Conservation (phyloP, 2,888 invertebrate genomes). For the Elegia similella region DNA sequence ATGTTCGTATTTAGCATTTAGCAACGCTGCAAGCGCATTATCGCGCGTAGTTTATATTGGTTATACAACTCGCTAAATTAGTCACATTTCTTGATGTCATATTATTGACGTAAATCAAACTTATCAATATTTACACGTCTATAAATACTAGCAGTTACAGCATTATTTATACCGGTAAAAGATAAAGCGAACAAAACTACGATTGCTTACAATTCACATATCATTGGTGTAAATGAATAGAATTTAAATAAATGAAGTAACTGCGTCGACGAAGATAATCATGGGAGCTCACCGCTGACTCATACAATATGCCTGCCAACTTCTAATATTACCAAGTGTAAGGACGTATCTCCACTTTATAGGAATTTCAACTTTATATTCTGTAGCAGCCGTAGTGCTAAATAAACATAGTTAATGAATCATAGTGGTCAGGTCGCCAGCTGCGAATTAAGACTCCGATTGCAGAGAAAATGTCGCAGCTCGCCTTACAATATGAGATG, state of each 20-base stretch:
- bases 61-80: conserved; percentile 10
- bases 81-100: conserved; percentile 15
- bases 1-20: no score
- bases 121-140: not conserved
- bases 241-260: conserved; percentile 20
- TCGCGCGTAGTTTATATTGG: not conserved
- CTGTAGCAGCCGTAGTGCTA: conserved; percentile 33
- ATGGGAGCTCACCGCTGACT: conserved; percentile 65
- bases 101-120: not conserved
- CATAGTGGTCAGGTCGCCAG: conserved; percentile 57
- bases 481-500: conserved; percentile 57
- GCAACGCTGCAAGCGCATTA: no score
- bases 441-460: conserved; percentile 64
- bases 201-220: not conserved
- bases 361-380: conserved; percentile 50
- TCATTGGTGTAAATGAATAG: conserved; percentile 25
- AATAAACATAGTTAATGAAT: conserved; percentile 57
- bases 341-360: conserved; percentile 46
- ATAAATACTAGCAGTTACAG: not conserved
- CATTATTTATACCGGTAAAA: not conserved
- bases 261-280: conserved; percentile 49
- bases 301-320: conserved; percentile 65
- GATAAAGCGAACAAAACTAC: not conserved
- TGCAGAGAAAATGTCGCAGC: conserved; percentile 53
- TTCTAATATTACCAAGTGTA: conserved; percentile 42